Percentiles rank a stretch among this genome's conserved stretches.
Conservation (phyloP, 2,797 vertebrate species). For the Cercopithecus mitis region DNA sequence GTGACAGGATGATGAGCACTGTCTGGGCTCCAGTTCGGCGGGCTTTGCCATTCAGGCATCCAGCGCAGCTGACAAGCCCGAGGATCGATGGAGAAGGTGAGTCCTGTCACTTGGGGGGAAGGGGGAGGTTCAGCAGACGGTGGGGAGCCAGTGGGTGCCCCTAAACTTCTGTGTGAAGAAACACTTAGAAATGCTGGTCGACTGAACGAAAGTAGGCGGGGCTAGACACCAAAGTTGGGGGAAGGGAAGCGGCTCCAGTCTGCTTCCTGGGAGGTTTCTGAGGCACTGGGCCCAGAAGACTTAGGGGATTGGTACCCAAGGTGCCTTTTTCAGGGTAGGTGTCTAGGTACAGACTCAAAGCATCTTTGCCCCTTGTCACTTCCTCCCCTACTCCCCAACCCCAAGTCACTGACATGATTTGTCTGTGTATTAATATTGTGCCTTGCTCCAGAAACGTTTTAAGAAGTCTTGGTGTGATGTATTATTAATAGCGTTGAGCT, state of each 20-base stretch:
- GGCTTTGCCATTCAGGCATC: slow-evolving; percentile 33
- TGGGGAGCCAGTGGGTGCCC: neutral
- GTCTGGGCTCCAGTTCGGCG: slow-evolving; percentile 18
- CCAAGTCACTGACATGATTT: neutral
- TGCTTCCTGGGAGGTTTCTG: neutral
- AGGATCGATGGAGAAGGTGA: neutral
- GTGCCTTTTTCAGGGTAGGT: neutral
- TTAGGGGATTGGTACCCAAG: neutral
- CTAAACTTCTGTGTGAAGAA: neutral
- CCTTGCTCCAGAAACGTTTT: slow-evolving; percentile 50
- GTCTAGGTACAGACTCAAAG: neutral
- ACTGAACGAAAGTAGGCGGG: neutral
- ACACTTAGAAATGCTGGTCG: neutral
- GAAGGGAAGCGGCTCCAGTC: neutral
- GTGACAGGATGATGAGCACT: slow-evolving; percentile 32
- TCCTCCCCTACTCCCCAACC: neutral
- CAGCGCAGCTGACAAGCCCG: rapidly evolving
- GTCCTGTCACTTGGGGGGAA: neutral
- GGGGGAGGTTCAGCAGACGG: neutral
- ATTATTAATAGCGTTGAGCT: neutral
- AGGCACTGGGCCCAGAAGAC: neutral
- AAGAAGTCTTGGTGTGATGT: neutral
- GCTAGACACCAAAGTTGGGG: neutral
- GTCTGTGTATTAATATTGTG: slow-evolving; percentile 9
- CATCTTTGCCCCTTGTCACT: neutral